Evolutionary conservation across 1,140 invertebrate species (phyloP).

Genomic region (Neelides sp.): DNA sequence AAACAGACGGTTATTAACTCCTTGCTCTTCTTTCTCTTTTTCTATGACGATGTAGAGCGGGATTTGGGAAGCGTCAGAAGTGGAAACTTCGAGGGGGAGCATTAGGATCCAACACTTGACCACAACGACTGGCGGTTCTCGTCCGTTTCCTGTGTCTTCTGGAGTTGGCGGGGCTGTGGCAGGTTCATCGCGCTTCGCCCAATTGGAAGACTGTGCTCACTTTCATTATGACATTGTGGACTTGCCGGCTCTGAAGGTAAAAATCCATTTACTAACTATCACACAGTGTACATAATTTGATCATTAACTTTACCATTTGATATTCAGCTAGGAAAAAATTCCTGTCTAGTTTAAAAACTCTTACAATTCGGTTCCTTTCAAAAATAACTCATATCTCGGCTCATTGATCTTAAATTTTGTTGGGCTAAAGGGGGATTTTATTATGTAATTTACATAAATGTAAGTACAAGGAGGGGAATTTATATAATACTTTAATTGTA

Average conservation of each 20-base stretch:
- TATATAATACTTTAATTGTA: too few species aligned
- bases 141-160: conserved; percentile 6
- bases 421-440: too few species aligned
- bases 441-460: too few species aligned
- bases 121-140: conserved; percentile 12
- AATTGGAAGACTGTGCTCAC: conserved; percentile 93
- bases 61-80: conserved; percentile 34
- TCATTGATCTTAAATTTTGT: too few species aligned
- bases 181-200: conserved; percentile 56
- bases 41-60: conserved; percentile 34
- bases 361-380: too few species aligned
- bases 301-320: too few species aligned
- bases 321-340: too few species aligned
- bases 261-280: too few species aligned
- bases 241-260: conserved; percentile 59
- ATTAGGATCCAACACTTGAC: conserved; percentile 35
- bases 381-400: too few species aligned
- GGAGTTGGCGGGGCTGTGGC: conserved; percentile 7
- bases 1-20: neutral
- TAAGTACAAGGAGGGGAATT: too few species aligned
- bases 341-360: too few species aligned
- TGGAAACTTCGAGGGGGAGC: conserved; percentile 34
- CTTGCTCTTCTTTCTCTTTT: conserved; percentile 5
- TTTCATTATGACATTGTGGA: conserved; percentile 94
- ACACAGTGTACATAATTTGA: too few species aligned